Evolutionary conservation across 1,140 invertebrate species (phyloP).

Genomic region (Streblospio benedicti): DNA sequence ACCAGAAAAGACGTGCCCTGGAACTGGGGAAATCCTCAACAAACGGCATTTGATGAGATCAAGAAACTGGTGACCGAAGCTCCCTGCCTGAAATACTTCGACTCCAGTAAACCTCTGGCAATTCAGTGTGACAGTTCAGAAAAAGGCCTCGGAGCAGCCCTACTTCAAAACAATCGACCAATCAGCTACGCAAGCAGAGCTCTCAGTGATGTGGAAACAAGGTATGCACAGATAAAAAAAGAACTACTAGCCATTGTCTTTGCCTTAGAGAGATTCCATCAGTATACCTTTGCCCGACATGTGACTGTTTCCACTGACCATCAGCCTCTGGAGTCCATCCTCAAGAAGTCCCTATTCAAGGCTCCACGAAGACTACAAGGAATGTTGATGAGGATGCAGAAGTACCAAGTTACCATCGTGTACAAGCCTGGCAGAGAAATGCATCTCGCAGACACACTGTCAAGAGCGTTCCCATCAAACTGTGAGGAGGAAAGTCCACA

Average conservation of each 20-base stretch:
- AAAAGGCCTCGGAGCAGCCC: conserved; percentile 41
- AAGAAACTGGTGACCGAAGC: too few species aligned
- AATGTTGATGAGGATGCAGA: conserved; percentile 45
- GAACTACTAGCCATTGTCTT: conserved; percentile 30
- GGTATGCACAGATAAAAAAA: conserved; percentile 49
- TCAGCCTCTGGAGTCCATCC: conserved; percentile 41
- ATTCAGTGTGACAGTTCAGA: conserved; percentile 28
- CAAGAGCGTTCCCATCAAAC: background rate
- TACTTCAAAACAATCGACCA: conserved; percentile 45
- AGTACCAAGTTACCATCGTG: conserved; percentile 43
- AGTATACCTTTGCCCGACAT: conserved; percentile 34
- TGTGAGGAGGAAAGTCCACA: too few species aligned
- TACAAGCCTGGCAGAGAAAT: conserved; percentile 44
- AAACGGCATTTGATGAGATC: background rate
- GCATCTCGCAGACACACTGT: conserved; percentile 38
- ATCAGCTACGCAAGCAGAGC: conserved; percentile 46
- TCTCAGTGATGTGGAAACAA: conserved; percentile 41
- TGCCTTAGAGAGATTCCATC: conserved; percentile 40
- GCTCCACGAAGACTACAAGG: conserved; percentile 42
- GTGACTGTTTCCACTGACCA: conserved; percentile 30
- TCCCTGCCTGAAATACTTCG: too few species aligned
- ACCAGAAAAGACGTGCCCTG: background rate
- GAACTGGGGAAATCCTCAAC: background rate
- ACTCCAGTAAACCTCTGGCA: too few species aligned
- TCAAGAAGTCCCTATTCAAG: conserved; percentile 41